Conservation (phyloP, 2,113 vertebrate genomes). For the Nicator chloris region DNA sequence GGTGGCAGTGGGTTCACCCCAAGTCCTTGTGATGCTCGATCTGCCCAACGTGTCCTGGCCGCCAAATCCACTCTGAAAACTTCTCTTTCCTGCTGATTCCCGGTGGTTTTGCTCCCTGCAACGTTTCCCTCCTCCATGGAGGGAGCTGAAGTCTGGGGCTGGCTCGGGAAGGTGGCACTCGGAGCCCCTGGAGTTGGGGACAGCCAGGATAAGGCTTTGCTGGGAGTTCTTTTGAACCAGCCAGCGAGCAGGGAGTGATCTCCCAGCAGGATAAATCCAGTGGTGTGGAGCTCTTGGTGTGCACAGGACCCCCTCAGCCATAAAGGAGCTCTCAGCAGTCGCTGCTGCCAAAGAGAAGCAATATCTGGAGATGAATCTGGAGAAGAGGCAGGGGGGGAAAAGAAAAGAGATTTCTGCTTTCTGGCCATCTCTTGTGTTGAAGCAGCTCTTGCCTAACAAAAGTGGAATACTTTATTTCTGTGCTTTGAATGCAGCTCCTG, state of each 20-base stretch:
- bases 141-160: not conserved
- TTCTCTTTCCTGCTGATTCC: fast-evolving
- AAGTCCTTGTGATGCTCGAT: not conserved
- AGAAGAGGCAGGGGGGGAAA: not conserved
- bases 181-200: not conserved
- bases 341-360: not conserved
- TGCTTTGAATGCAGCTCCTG: constrained; percentile 31
- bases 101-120: fast-evolving
- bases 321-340: not conserved
- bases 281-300: not conserved
- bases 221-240: not conserved
- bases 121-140: fast-evolving
- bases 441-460: constrained; percentile 4
- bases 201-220: not conserved
- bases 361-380: not conserved
- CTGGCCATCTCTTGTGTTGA: not conserved
- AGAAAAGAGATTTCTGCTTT: not conserved
- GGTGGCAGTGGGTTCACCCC: not conserved
- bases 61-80: not conserved
- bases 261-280: not conserved
- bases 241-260: not conserved
- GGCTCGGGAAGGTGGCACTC: not conserved
- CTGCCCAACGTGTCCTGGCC: fast-evolving
- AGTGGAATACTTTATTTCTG: constrained; percentile 24
- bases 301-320: not conserved